Evolutionary conservation across 2,888 invertebrate genomes (phyloP).

Genomic region (Sarcophaga carnaria): DNA sequence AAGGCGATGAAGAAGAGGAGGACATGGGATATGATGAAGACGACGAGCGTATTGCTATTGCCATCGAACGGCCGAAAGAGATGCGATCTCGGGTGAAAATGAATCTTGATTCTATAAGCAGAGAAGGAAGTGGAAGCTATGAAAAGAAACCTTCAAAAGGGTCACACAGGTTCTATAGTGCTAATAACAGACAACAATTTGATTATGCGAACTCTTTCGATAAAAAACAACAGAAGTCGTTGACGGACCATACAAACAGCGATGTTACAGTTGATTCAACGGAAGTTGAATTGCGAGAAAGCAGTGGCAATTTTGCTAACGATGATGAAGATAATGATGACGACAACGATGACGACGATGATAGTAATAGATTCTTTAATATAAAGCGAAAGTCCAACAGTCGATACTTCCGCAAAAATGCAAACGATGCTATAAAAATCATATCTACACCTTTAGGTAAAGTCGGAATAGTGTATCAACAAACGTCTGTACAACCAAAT

Average conservation of each 20-base stretch:
- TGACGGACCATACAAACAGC: conserved; percentile 71
- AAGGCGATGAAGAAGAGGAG: conserved; percentile 80
- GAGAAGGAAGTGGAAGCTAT: conserved; percentile 77
- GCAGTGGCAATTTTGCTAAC: conserved; percentile 80
- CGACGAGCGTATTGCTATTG: conserved; percentile 77
- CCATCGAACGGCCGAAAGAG: conserved; percentile 74
- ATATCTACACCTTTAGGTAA: conserved; percentile 82
- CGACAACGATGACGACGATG: conserved; percentile 77
- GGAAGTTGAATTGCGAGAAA: conserved; percentile 79
- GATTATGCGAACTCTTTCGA: conserved; percentile 76
- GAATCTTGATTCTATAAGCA: conserved; percentile 78
- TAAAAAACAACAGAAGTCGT: conserved; percentile 75
- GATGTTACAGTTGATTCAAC: conserved; percentile 62
- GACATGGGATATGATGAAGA: conserved; percentile 81
- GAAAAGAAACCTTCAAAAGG: conserved; percentile 59
- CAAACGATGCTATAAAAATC: conserved; percentile 82
- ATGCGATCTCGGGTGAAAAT: conserved; percentile 68
- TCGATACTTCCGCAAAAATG: conserved; percentile 81
- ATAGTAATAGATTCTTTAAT: conserved; percentile 77
- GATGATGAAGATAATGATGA: conserved; percentile 80
- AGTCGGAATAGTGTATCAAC: conserved; percentile 82
- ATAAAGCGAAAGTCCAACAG: conserved; percentile 77
- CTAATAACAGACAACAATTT: conserved; percentile 74
- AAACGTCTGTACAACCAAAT: conserved; percentile 76
- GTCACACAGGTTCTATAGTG: conserved; percentile 67